Evolutionary conservation across 2,888 invertebrate genomes (phyloP).

Genomic region (Clunio marinus): DNA sequence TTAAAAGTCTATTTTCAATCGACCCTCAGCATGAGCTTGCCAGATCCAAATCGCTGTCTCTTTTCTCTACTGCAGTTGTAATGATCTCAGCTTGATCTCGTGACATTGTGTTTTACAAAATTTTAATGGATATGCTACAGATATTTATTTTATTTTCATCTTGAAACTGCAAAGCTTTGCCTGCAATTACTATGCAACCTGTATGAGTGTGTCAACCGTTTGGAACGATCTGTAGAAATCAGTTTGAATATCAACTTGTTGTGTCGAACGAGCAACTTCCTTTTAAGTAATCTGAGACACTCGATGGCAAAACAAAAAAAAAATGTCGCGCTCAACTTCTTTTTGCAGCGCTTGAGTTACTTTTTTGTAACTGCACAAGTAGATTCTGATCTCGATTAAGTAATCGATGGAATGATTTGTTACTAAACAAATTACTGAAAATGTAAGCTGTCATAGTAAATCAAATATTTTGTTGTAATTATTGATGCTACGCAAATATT

Average conservation of each 20-base stretch:
- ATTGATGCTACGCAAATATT: background rate
- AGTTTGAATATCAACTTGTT: constrained; percentile 9
- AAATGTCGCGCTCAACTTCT: background rate
- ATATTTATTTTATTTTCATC: background rate
- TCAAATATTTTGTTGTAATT: background rate
- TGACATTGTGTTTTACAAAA: background rate
- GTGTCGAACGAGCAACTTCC: constrained; percentile 10
- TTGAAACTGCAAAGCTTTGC: no score
- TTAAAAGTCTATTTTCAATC: background rate
- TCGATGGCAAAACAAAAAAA: constrained; percentile 2
- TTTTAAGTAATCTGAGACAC: constrained; percentile 26
- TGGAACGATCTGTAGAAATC: background rate
- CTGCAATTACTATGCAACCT: no score
- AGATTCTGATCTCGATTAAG: background rate
- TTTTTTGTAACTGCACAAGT: background rate
- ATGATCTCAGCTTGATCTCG: background rate
- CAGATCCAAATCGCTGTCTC: constrained; percentile 3
- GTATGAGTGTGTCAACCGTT: background rate
- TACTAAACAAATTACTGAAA: constrained; percentile 15
- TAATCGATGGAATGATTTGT: background rate
- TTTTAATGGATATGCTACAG: background rate
- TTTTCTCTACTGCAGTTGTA: background rate
- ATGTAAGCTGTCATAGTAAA: constrained; percentile 10
- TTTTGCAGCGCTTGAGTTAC: background rate
- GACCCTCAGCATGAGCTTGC: background rate